A percentile compares a stretch with the other conserved stretches of the same genome.
Conservation (phyloP, 2,888 invertebrate species). For the Callyntrura sp. region DNA sequence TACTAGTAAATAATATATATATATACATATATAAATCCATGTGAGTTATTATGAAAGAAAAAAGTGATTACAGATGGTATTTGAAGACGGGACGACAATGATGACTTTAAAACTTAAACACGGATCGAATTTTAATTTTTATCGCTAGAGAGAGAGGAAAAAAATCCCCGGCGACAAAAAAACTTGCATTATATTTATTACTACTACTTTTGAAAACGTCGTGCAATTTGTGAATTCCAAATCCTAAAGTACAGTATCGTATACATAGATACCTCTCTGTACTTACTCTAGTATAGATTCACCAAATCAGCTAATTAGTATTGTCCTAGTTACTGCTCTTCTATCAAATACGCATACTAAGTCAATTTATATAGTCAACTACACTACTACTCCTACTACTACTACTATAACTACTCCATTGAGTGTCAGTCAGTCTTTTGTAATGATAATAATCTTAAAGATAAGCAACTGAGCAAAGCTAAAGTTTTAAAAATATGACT, state of each 20-base stretch:
- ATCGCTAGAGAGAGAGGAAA: not conserved
- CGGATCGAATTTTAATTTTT: conserved; percentile 8
- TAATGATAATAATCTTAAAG: not conserved
- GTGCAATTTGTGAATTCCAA: conserved; percentile 53
- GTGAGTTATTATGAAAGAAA: not conserved
- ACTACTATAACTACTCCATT: conserved; percentile 36
- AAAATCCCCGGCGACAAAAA: not conserved
- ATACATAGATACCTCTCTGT: not conserved
- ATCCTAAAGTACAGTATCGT: not conserved
- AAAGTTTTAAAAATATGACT: not conserved
- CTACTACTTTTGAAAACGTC: conserved; percentile 24
- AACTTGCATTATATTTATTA: not conserved
- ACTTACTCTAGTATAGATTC: not conserved
- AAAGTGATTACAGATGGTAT: not conserved
- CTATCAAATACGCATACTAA: no score
- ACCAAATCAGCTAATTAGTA: conserved; percentile 39
- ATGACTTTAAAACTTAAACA: conserved; percentile 4
- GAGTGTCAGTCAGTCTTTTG: conserved; percentile 67
- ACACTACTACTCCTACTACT: conserved; percentile 35
- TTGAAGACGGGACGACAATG: not conserved
- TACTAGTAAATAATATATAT: not conserved
- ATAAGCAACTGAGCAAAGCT: conserved; percentile 5
- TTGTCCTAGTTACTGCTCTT: conserved; percentile 1
- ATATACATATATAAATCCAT: not conserved
- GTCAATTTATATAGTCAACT: not conserved